Evolutionary conservation across 1,140 invertebrate species (phyloP).

Genomic region (Rhopalosiphum padi): DNA sequence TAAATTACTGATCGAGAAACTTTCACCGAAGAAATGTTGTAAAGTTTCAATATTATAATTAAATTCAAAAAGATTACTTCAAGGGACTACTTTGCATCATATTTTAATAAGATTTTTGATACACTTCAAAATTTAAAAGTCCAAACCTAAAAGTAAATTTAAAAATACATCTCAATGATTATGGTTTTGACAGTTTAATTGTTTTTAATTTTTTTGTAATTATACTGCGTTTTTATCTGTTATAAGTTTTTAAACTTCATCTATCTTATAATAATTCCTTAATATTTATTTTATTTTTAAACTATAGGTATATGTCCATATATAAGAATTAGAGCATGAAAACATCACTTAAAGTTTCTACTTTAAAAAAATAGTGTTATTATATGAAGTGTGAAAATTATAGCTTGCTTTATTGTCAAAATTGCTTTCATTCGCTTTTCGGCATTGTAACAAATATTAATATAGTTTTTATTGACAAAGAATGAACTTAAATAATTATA

Average conservation of each 20-base stretch:
- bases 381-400: neutral
- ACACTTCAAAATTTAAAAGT: neutral
- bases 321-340: neutral
- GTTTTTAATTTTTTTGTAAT: neutral
- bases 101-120: neutral
- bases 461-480: neutral
- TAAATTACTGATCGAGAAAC: slow-evolving; percentile 25
- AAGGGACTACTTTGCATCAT: neutral
- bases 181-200: neutral
- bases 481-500: neutral
- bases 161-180: neutral
- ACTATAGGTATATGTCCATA: neutral
- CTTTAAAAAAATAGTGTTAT: neutral
- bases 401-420: neutral
- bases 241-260: neutral
- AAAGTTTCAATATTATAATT: slow-evolving; percentile 31
- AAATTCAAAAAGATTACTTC: slow-evolving; percentile 17
- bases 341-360: neutral
- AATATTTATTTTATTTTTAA: neutral
- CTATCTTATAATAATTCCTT: neutral
- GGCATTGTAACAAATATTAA: neutral
- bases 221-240: neutral
- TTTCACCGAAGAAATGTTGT: neutral
- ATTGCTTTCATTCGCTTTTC: neutral
- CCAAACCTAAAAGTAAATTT: neutral